Percentiles rank a stretch among this genome's conserved stretches.
phyloP scores from a whole-genome alignment of 2,888 invertebrate species.

The Melangyna quadrimaculata region DNA sequence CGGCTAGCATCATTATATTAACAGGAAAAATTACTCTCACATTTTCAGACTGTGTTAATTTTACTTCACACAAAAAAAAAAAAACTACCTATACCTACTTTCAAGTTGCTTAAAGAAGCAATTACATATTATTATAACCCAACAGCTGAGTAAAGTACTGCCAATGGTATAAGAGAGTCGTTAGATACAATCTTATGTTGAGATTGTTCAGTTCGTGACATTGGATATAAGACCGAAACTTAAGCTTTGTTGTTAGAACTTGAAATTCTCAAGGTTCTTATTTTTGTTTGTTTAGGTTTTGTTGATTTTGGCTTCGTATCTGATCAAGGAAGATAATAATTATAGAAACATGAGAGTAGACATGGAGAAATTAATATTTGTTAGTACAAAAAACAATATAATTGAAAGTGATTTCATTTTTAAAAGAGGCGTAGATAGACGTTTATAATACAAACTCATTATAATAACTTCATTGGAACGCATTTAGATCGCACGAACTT shows the following conservation, averaged over 20 bases:
- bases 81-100: background rate
- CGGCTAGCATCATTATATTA: constrained; percentile 14
- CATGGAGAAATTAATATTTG: background rate
- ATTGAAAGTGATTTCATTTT: background rate
- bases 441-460: background rate
- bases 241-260: constrained; percentile 11
- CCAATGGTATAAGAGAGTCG: background rate
- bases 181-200: background rate
- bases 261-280: constrained; percentile 2
- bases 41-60: background rate
- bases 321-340: background rate
- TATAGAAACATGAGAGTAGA: background rate
- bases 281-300: background rate
- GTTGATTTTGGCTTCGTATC: background rate
- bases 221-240: background rate
- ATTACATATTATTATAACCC: background rate
- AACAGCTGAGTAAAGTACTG: background rate
- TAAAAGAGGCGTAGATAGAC: background rate
- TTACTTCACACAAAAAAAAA: background rate
- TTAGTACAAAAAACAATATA: background rate
- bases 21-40: background rate
- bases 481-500: no score
- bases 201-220: constrained; percentile 15
- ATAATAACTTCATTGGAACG: background rate
- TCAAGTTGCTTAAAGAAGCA: constrained; percentile 2